Percentiles rank a stretch among this genome's conserved stretches.
Evolutionary conservation across 2,888 invertebrate genomes (phyloP).

Genomic region (Ormia ochracea): DNA sequence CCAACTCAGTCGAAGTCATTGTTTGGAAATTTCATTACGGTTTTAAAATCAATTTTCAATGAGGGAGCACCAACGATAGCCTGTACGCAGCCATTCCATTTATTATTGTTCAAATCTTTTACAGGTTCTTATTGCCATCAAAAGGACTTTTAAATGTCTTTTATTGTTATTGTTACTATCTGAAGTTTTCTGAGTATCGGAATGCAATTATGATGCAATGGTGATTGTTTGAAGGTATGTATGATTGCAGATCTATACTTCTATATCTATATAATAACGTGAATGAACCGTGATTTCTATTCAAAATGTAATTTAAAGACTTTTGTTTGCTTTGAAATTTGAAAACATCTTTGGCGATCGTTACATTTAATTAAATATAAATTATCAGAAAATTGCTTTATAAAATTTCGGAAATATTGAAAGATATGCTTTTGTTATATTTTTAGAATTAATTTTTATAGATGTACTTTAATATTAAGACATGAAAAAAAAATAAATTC

Average conservation of each 20-base stretch:
- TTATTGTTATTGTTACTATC: background rate
- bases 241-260: too few relatives aligned
- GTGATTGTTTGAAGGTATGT: too few relatives aligned
- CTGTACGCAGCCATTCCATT: background rate
- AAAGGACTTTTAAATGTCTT: background rate
- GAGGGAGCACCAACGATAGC: slow-evolving; percentile 6
- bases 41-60: slow-evolving; percentile 55
- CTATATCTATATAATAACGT: too few relatives aligned
- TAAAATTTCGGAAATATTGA: background rate
- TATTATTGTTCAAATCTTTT: slow-evolving; percentile 26
- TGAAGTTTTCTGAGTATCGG: too few relatives aligned
- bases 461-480: too few relatives aligned
- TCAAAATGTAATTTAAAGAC: slow-evolving; percentile 24
- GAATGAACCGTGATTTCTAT: background rate
- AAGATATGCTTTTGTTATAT: background rate
- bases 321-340: slow-evolving; percentile 25
- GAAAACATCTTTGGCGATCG: slow-evolving; percentile 22
- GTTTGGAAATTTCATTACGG: slow-evolving; percentile 51
- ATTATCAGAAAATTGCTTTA: background rate
- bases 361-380: slow-evolving; percentile 15
- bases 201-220: too few relatives aligned
- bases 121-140: slow-evolving; percentile 33
- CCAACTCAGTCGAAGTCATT: slow-evolving; percentile 29
- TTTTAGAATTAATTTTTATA: too few relatives aligned
- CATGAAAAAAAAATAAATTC: too few relatives aligned